A percentile compares a stretch with the other conserved stretches of the same genome.
Conservation (phyloP, 2,888 invertebrate genomes). For the Pantelozetes paolii region DNA sequence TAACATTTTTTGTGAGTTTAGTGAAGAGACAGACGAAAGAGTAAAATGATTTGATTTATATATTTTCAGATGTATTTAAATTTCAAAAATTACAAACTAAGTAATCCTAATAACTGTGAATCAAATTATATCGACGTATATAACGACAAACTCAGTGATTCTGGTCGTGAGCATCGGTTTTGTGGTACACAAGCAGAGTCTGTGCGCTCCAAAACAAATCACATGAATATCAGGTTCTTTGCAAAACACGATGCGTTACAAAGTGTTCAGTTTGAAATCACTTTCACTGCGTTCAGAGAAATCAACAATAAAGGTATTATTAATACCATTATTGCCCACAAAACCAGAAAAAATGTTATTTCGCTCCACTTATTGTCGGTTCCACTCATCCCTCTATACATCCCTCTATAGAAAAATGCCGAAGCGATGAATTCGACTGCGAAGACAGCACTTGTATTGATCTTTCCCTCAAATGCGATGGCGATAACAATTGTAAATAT, state of each 20-base stretch:
- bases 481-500: slow-evolving; percentile 71
- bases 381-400: too few relatives aligned
- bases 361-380: too few relatives aligned
- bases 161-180: slow-evolving; percentile 55
- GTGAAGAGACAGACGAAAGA: too few relatives aligned
- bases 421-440: slow-evolving; percentile 68
- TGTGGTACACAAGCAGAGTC: slow-evolving; percentile 81
- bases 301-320: slow-evolving; percentile 40
- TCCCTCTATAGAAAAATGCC: slow-evolving; percentile 49
- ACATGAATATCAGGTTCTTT: slow-evolving; percentile 70
- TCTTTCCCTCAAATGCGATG: slow-evolving; percentile 65
- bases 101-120: slow-evolving; percentile 71
- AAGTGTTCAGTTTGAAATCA: slow-evolving; percentile 64
- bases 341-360: too few relatives aligned
- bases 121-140: slow-evolving; percentile 72
- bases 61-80: slow-evolving; percentile 65
- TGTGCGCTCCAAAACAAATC: slow-evolving; percentile 63
- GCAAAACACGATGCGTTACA: slow-evolving; percentile 62
- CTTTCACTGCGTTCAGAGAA: slow-evolving; percentile 70
- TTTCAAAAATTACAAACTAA: slow-evolving; percentile 64
- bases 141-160: slow-evolving; percentile 60
- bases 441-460: slow-evolving; percentile 83
- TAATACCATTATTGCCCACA: background rate
- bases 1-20: too few relatives aligned
- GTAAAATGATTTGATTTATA: too few relatives aligned